Conservation (phyloP, 2,113 vertebrate species). For the Thermophis baileyi region DNA sequence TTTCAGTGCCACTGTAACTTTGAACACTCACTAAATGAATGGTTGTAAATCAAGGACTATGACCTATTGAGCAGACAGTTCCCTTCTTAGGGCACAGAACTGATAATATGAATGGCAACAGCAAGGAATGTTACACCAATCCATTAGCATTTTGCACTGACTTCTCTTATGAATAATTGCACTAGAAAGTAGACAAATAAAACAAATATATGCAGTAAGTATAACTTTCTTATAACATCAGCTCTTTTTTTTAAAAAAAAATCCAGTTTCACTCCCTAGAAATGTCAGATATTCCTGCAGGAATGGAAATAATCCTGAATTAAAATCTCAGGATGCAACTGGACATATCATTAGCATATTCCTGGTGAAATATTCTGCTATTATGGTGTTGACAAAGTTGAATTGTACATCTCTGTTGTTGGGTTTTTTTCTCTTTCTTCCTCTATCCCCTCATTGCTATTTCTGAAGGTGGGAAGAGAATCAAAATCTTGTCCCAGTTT, state of each 20-base stretch:
- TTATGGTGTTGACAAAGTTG: background rate
- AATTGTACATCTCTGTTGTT: background rate
- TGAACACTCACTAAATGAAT: background rate
- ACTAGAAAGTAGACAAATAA: background rate
- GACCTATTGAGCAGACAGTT: background rate
- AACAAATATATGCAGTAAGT: background rate
- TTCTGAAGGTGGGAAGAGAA: background rate
- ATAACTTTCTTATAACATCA: background rate
- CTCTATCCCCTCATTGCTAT: background rate
- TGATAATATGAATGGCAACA: background rate
- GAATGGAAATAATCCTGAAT: background rate
- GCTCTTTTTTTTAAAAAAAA: background rate
- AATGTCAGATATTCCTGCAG: background rate
- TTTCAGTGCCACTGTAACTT: background rate
- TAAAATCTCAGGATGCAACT: background rate
- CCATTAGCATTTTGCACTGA: background rate
- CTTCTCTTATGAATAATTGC: background rate
- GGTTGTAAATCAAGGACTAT: background rate
- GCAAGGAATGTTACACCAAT: background rate
- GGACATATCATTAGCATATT: background rate
- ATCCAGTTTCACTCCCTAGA: background rate
- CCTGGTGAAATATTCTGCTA: background rate
- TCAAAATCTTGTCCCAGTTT: background rate
- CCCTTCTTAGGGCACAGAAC: background rate
- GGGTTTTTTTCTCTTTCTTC: background rate